Base-by-base conservation (phyloP, 2,113 vertebrate species). In the Thunnus thynnus region DNA sequence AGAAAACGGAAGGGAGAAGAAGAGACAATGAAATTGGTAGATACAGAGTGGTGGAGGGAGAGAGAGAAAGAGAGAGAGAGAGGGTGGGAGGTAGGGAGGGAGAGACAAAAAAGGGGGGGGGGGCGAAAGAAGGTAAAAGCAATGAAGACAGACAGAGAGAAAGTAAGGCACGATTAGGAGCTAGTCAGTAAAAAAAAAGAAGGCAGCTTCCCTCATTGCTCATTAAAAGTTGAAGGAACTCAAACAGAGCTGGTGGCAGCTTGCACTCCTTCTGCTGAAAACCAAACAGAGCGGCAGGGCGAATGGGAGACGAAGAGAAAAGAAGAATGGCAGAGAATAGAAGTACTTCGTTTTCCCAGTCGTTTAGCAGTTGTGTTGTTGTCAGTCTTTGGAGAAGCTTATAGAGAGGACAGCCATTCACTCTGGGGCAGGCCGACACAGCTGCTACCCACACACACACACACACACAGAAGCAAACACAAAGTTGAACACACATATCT, bases 161-260 rank as follows among this genome's bases (percentile, higher is more conserved):
- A 54, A 81, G 79, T 76, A 77, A 74, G 76, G 65, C 20, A 6
- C 76, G 73, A 90, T 83, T 56, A 87, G 85, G 72, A 87, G 81
- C 48, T 2, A 66, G 80, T 85, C 70, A 47, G 86, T 80, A 67
- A 62, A 77, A 46, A 22, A 55, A 52, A 76, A 80, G 64, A 89
- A 82, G 84, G 77, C 56, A 20, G 61, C 78, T 61, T 86, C 82
- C 69, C 86, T 82, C 54, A 61, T 8, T 87, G 79, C 87, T 94
- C 90, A 94, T 93, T 93, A 91, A 93, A 91, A 90, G 91, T 84
- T 90, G 90, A 85, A 89, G 89, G 87, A 91, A 90, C 66, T 91
- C 91, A 94, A 94, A 94, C 91, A 94, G 85, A 86, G 87, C 78
- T 58, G 90, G 90, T 76, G 90, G 93, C 93, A 93, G 93, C 93